A percentile compares a stretch with the other conserved stretches of the same genome.
Conservation (phyloP, 1,140 invertebrate species). For the Drosophila oshimai region DNA sequence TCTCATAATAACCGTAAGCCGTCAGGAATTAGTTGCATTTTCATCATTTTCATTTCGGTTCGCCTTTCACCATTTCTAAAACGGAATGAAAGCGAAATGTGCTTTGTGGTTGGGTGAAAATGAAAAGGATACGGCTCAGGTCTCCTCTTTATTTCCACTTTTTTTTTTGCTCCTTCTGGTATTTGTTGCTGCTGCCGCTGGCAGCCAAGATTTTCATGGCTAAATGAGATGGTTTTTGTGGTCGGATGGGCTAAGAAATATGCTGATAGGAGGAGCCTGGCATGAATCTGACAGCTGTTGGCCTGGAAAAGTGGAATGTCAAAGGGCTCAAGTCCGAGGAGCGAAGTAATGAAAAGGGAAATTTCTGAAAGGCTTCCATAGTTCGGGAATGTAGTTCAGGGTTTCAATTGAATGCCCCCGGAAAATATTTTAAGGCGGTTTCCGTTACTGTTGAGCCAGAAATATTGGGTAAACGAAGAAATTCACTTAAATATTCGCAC, state of each 20-base stretch:
- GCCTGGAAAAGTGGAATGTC: conserved; percentile 53
- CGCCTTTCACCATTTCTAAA: conserved; percentile 50
- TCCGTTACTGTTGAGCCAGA: neutral
- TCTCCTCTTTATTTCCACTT: conserved; percentile 19
- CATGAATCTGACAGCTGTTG: conserved; percentile 62
- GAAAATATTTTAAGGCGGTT: neutral
- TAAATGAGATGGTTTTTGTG: conserved; percentile 80
- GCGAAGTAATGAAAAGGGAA: conserved; percentile 47
- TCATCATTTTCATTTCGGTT: conserved; percentile 69
- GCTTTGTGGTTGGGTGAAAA: conserved; percentile 72
- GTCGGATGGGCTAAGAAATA: conserved; percentile 57
- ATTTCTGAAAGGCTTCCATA: conserved; percentile 22
- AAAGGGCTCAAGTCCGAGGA: conserved; percentile 41
- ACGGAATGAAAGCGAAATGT: conserved; percentile 77
- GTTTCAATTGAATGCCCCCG: conserved; percentile 1
- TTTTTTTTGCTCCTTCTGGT: conserved; percentile 4
- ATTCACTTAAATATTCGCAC: neutral
- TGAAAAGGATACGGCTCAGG: conserved; percentile 72
- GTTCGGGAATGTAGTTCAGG: conserved; percentile 20
- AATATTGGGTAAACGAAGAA: neutral
- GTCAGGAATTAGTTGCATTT: conserved; percentile 80
- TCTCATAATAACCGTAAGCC: conserved; percentile 70
- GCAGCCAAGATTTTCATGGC: conserved; percentile 72
- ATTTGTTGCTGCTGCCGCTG: conserved; percentile 41
- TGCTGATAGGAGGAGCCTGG: conserved; percentile 33